phyloP scores from a whole-genome alignment of 37 sponge, comb jelly and placozoan genomes.

The Spongia lamella region DNA sequence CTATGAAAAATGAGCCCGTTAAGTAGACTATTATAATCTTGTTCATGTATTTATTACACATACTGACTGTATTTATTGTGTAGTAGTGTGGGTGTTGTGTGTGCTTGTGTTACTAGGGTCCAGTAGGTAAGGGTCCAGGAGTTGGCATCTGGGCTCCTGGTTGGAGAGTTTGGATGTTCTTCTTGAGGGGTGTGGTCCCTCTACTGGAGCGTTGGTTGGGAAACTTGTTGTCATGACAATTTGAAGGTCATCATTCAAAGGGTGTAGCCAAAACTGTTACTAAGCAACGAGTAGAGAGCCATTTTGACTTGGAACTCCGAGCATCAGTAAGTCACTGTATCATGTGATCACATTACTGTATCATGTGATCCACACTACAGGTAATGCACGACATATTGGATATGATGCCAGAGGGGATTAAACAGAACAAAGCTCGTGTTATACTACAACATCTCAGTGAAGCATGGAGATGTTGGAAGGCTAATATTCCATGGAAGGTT shows the following conservation, averaged over 20 bases:
- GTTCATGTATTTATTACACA: no score
- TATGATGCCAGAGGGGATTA: conserved; percentile 99
- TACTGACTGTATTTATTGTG: no score
- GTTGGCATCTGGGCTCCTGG: conserved; percentile 99
- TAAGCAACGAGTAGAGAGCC: conserved; percentile 98
- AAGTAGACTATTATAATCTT: background rate
- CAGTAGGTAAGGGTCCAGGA: conserved; percentile 99
- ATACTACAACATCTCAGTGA: conserved; percentile 98
- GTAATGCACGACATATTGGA: conserved; percentile 99
- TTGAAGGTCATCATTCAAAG: conserved; percentile 98
- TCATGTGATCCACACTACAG: background rate
- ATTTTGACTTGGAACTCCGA: conserved; percentile 96
- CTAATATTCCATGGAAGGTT: conserved; percentile 99
- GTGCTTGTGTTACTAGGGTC: conserved; percentile 62
- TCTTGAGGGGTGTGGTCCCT: conserved; percentile 94
- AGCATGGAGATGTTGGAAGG: conserved; percentile 99
- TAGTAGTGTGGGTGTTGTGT: no score
- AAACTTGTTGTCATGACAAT: conserved; percentile 96
- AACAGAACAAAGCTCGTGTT: conserved; percentile 97
- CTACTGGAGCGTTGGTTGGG: conserved; percentile 98
- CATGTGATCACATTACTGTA: no score
- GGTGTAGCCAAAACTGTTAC: conserved; percentile 99
- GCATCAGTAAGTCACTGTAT: conserved; percentile 70
- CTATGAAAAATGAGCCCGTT: no score
- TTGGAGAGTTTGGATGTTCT: conserved; percentile 97